Conservation (phyloP, 2,113 vertebrate species). For the Oreocharis arfaki region DNA sequence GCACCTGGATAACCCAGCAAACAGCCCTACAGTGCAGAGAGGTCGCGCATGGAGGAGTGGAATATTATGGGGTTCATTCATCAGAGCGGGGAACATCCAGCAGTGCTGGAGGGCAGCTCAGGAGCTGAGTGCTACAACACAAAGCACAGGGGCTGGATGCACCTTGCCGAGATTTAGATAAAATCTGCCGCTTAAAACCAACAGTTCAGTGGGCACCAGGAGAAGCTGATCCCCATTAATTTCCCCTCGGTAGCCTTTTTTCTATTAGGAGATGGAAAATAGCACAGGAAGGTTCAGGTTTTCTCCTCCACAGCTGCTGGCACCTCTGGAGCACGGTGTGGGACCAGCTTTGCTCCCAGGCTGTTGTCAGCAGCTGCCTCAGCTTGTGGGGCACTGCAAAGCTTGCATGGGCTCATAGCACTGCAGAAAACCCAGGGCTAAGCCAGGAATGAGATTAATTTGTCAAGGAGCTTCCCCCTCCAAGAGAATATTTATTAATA, state of each 20-base stretch:
- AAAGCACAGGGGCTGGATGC: neutral
- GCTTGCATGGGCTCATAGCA: neutral
- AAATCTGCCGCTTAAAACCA: neutral
- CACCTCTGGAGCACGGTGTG: accelerated
- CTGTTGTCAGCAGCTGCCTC: neutral
- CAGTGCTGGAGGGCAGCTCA: neutral
- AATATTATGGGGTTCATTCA: neutral
- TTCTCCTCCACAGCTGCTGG: neutral
- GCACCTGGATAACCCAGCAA: neutral
- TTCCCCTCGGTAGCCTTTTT: neutral
- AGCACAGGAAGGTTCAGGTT: neutral
- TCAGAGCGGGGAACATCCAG: neutral
- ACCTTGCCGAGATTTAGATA: neutral
- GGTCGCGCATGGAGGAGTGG: neutral
- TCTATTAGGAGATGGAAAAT: neutral
- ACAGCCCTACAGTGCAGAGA: neutral
- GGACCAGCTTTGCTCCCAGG: neutral
- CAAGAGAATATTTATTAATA: neutral
- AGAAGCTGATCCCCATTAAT: neutral
- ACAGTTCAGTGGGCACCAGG: neutral
- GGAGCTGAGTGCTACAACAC: neutral
- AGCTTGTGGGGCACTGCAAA: neutral
- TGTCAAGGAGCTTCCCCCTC: neutral
- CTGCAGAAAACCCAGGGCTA: neutral
- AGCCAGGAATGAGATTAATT: neutral